These are phyloP conservation scores for Lytechinus variegatus DNA, from an alignment of 35 echinoderm and acorn worm species.

Conservation along the genomic window DNA sequence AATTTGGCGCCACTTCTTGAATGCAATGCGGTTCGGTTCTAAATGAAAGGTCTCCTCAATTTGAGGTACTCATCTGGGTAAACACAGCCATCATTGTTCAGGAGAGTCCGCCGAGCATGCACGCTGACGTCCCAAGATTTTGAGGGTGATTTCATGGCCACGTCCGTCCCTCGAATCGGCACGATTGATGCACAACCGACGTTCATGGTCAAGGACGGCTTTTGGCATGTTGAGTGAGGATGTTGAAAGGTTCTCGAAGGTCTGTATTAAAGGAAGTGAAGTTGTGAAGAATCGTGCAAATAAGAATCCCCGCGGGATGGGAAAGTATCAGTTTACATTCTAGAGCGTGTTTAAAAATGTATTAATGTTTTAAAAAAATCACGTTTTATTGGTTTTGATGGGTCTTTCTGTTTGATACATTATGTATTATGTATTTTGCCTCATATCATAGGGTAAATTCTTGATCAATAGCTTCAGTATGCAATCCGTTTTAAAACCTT, in stretches of 20 bases:
- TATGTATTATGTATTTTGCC: too few species aligned
- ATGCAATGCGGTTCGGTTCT: neutral
- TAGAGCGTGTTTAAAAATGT: neutral
- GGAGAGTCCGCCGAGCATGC: neutral
- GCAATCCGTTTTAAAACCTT: too few species aligned
- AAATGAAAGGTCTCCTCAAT: neutral
- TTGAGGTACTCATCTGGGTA: neutral
- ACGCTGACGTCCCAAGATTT: neutral
- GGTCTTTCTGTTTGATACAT: too few species aligned
- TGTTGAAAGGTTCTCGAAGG: neutral
- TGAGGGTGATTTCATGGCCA: neutral
- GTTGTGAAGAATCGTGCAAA: neutral
- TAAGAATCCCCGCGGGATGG: neutral
- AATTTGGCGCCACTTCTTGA: neutral
- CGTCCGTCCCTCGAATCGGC: neutral
- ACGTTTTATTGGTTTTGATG: too few species aligned
- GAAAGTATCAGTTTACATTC: neutral
- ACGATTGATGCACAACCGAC: neutral
- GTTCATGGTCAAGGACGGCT: neutral
- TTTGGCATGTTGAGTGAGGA: neutral
- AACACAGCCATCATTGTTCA: neutral
- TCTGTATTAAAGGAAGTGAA: neutral
- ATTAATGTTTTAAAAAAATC: too few species aligned
- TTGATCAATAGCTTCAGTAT: too few species aligned
- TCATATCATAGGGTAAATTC: too few species aligned